Evolutionary conservation across 1,140 invertebrate genomes (phyloP), one percentile per base, ranked within the genome.

Genomic region (Zaprionus africanus): DNA sequence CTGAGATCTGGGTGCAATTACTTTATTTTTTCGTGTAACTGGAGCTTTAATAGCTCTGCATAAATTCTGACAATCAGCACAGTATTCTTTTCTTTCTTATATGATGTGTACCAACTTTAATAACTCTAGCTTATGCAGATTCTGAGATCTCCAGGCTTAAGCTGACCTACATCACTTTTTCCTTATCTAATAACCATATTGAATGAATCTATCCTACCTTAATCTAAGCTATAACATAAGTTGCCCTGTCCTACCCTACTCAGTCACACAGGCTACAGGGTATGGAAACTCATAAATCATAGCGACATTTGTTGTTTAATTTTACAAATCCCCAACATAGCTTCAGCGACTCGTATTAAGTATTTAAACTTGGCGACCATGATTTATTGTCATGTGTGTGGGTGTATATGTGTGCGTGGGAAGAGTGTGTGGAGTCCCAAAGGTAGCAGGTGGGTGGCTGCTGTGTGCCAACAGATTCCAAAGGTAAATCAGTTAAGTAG

Each of bases 281-380:
- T 19, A 19, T 17, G 3, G n/a, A 22, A 31, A 3, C 31, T n/a
- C 11, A 57, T 56, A 57, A 57, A 64, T 58, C 43, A 61, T 36
- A 1, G 26, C 9, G 7, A 26, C n/a, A 54, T 43, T 22, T 65
- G 31, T 60, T 26, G 53, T 31, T 43, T 15, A 62, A 62, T 41
- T 61, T 36, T 61, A 53, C 34, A 53, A 69, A 69, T 62, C 46
- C 22, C 17, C 19, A 26, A 38, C 15, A 63, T 15, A 41, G 51
- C 36, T 66, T 66, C 5, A 5, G n/a, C 11, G n/a, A 49, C 46
- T 36, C 36, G 19, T 26, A 46, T 26, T 38, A 63, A 54, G 19
- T 31, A 36, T 24, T 28, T 65, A 19, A 24, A 36, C 24, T 43
- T 43, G 26, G 5, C 12, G 34, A 5, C 62, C 24, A 28, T 41